A percentile compares a stretch with the other conserved stretches of the same genome.
These are phyloP conservation scores for Anorthoa munda DNA, from an alignment of 2,888 invertebrate genomes.

Conservation along the genomic window DNA sequence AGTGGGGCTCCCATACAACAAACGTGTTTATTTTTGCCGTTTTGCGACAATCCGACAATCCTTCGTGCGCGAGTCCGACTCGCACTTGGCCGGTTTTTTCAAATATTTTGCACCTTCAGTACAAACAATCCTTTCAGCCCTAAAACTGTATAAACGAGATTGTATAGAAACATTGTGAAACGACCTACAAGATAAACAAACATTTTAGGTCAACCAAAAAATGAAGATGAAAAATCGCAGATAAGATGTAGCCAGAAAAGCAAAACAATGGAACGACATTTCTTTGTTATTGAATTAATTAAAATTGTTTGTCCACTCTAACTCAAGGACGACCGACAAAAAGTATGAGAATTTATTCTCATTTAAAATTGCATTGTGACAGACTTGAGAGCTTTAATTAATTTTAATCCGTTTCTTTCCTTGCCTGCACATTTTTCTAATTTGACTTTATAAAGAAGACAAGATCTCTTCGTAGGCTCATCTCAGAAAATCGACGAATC, in stretches of 20 bases:
- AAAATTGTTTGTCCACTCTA: conserved; percentile 53
- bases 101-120: conserved; percentile 28
- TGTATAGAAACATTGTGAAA: conserved; percentile 52
- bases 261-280: conserved; percentile 49
- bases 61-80: too few relatives aligned
- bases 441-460: not conserved
- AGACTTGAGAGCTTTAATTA: conserved; percentile 63
- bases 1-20: too few relatives aligned
- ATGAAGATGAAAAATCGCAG: conserved; percentile 51
- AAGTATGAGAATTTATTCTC: conserved; percentile 55
- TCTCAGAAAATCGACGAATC: conserved; percentile 28
- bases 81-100: too few relatives aligned
- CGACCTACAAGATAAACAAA: conserved; percentile 54
- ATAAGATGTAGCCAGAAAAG: conserved; percentile 40
- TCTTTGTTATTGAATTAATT: conserved; percentile 67
- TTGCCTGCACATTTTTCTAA: conserved; percentile 22
- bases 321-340: conserved; percentile 55
- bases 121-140: conserved; percentile 55
- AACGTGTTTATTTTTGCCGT: too few relatives aligned
- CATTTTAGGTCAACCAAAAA: conserved; percentile 52
- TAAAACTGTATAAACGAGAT: conserved; percentile 38
- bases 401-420: conserved; percentile 69
- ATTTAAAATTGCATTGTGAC: conserved; percentile 65
- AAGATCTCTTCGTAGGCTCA: not conserved
- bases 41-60: too few relatives aligned